Evolutionary conservation across 2,113 vertebrate genomes (phyloP), one percentile per base, ranked within the genome.

Genomic region (Catharus minimus): DNA sequence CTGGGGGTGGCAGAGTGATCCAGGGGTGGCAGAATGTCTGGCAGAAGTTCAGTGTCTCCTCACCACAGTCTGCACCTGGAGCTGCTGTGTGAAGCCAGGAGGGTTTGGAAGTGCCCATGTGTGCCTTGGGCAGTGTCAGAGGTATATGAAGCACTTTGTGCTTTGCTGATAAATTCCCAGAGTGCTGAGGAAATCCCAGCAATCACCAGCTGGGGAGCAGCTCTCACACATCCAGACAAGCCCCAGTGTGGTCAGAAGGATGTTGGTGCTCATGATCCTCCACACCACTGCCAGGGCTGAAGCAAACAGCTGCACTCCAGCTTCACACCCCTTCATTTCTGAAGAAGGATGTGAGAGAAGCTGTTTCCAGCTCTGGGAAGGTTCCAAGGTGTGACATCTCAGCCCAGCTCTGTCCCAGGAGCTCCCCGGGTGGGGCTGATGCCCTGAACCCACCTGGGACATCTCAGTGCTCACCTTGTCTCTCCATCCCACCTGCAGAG

Each of bases 221-320:
- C 49, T 46, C 16, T 30, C 36, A 20, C 26, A 58, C 24, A 41
- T 15, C 44, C 24, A 21, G 4, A 15, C 1, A 6, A 84, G 17
- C 22, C 28, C 28, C 16, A 46, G 0, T 5, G 28, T 7, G 4
- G 23, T 43, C 52, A 46, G 41, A 41, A 36, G 19, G 39, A 20
- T 7, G 13, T 6, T 8, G 4, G 1, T 14, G 41, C 17, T 50
- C 1, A 0, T 32, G 55, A 3, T 76, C 43, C 47, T 56, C 56
- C 26, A 46, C 38, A 36, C 3, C 33, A 8, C 43, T 44, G 15
- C 76, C 47, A 19, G 23, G 11, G 39, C 61, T 52, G 52, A n/a
- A 57, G 43, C 23, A 61, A 57, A 38, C 10, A 38, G 8, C 39
- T 79, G 21, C 39, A 1, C 41, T 49, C 53, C 68, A 56, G 27